phyloP scores from a whole-genome alignment of 2,797 vertebrate species.

The Hippopotamyrus pictus region DNA sequence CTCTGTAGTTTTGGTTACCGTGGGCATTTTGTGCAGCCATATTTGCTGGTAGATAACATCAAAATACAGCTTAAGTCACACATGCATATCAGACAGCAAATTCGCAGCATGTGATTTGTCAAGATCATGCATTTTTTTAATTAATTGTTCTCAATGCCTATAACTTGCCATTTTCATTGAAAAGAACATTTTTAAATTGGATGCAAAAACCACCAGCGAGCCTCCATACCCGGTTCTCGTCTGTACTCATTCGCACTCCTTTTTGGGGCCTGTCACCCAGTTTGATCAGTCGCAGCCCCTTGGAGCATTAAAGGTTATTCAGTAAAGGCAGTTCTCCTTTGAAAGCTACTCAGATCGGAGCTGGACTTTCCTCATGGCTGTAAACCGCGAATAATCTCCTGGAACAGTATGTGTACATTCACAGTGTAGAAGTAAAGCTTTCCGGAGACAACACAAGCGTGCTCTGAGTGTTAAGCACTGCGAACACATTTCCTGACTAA shows the following conservation, averaged over 20 bases:
- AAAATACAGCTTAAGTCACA: conserved; percentile 60
- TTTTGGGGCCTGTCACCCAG: background rate
- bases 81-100: conserved; percentile 57
- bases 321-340: conserved; percentile 14
- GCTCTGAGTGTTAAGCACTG: conserved; percentile 17
- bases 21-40: conserved; percentile 64
- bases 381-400: conserved; percentile 8
- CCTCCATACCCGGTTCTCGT: background rate
- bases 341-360: conserved; percentile 13
- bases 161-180: conserved; percentile 45
- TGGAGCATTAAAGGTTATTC: conserved; percentile 21
- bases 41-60: conserved; percentile 71
- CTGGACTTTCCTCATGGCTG: background rate
- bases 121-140: conserved; percentile 52
- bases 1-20: conserved; percentile 42
- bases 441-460: background rate
- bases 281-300: background rate
- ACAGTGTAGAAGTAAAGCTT: conserved; percentile 23
- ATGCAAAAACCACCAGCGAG: conserved; percentile 10
- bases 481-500: conserved; percentile 19
- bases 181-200: conserved; percentile 12
- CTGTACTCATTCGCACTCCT: background rate
- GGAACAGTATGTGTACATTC: conserved; percentile 19
- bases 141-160: conserved; percentile 57
- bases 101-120: conserved; percentile 59